Conservation (phyloP, 1,140 invertebrate genomes). For the Colletes latitarsis region DNA sequence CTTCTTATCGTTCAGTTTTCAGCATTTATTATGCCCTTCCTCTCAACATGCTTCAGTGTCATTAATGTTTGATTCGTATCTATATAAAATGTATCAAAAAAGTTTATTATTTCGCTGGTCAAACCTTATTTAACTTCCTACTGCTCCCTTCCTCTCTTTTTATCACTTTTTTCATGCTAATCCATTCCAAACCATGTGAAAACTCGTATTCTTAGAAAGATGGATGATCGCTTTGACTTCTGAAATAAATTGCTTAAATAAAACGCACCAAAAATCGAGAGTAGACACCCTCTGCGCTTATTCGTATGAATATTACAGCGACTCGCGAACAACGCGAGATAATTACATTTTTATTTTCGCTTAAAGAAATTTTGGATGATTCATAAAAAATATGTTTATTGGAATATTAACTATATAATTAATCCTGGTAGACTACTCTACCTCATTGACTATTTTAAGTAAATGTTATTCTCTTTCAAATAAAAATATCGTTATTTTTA, state of each 20-base stretch:
- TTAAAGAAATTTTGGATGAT: constrained; percentile 35
- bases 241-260: constrained; percentile 9
- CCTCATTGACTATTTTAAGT: background rate
- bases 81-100: constrained; percentile 81
- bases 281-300: background rate
- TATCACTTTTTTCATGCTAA: constrained; percentile 29
- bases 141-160: constrained; percentile 51
- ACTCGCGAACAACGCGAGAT: background rate
- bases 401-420: background rate
- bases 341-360: background rate
- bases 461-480: background rate
- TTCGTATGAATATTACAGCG: constrained; percentile 8
- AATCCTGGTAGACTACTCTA: background rate
- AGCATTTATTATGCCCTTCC: constrained; percentile 75
- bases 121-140: constrained; percentile 51
- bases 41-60: constrained; percentile 72
- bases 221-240: background rate
- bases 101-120: constrained; percentile 51
- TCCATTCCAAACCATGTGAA: background rate
- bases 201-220: constrained; percentile 7
- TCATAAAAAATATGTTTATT: constrained; percentile 33
- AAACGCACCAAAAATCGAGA: constrained; percentile 4
- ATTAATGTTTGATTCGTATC: constrained; percentile 73
- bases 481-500: background rate
- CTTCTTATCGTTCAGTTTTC: constrained; percentile 51